Percentiles rank a stretch among this genome's conserved stretches.
Conservation (phyloP, 2,888 invertebrate species). For the Catocala sponsa region DNA sequence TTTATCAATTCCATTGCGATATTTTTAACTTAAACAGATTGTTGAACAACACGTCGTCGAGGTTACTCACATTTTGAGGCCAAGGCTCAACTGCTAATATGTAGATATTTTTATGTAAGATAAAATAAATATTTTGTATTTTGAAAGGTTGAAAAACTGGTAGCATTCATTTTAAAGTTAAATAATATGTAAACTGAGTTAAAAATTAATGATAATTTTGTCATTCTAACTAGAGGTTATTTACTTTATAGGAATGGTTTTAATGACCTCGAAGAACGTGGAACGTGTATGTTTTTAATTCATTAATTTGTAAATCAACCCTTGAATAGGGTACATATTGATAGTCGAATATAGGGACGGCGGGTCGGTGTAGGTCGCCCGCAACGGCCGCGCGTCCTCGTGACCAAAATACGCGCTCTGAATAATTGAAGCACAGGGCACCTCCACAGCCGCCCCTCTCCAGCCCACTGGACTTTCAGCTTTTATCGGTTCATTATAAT, state of each 20-base stretch:
- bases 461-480: slow-evolving; percentile 62
- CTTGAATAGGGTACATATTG: slow-evolving; percentile 60
- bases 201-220: slow-evolving; percentile 56
- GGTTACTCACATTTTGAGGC: slow-evolving; percentile 80
- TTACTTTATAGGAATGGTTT: slow-evolving; percentile 9
- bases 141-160: slow-evolving; percentile 67
- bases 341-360: slow-evolving; percentile 56
- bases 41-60: slow-evolving; percentile 75
- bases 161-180: slow-evolving; percentile 48
- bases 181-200: slow-evolving; percentile 42
- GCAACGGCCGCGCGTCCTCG: slow-evolving; percentile 70
- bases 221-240: slow-evolving; percentile 21
- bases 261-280: slow-evolving; percentile 34
- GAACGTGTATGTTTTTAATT: slow-evolving; percentile 59
- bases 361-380: slow-evolving; percentile 52
- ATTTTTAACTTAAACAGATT: slow-evolving; percentile 78
- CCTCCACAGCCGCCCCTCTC: slow-evolving; percentile 56
- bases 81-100: slow-evolving; percentile 82
- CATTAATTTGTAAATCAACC: slow-evolving; percentile 73
- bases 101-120: slow-evolving; percentile 75
- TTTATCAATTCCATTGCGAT: slow-evolving; percentile 73
- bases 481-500: slow-evolving; percentile 69
- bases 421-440: slow-evolving; percentile 77
- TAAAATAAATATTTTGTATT: slow-evolving; percentile 56
- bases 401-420: slow-evolving; percentile 84